phyloP scores from a whole-genome alignment of 2,888 invertebrate genomes.

The Axea sp. region DNA sequence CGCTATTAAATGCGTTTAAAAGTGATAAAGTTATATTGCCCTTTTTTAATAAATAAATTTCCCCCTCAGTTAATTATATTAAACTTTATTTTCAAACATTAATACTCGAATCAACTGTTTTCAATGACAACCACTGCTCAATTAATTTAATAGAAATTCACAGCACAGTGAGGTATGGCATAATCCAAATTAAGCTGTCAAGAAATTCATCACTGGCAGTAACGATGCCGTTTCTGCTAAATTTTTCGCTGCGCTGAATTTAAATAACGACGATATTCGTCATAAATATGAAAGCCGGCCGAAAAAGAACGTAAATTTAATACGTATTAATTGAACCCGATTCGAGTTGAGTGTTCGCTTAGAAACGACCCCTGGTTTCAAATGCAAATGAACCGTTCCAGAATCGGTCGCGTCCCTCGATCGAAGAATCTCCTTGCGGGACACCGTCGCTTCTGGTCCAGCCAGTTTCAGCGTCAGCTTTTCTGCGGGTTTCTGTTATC shows the following conservation, averaged over 20 bases:
- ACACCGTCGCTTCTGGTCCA: constrained; percentile 56
- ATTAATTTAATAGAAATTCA: no score
- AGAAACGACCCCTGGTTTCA: constrained; percentile 60
- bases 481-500: constrained; percentile 69
- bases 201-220: not conserved
- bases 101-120: no score
- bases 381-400: constrained; percentile 72
- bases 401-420: constrained; percentile 60
- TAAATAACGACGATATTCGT: constrained; percentile 35
- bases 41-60: no score
- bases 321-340: constrained; percentile 50
- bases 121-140: no score
- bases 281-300: constrained; percentile 32
- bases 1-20: no score
- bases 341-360: constrained; percentile 52
- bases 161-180: no score
- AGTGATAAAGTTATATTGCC: no score
- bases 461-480: constrained; percentile 59
- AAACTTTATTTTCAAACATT: no score
- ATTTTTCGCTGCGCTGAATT: constrained; percentile 17
- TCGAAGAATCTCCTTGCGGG: constrained; percentile 57
- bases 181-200: no score
- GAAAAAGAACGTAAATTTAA: constrained; percentile 35
- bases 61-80: no score
- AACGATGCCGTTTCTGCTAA: no score